Percentiles rank a stretch among this genome's conserved stretches.
Evolutionary conservation across 1,140 invertebrate genomes (phyloP).

Genomic region (Chrysopa pallens): DNA sequence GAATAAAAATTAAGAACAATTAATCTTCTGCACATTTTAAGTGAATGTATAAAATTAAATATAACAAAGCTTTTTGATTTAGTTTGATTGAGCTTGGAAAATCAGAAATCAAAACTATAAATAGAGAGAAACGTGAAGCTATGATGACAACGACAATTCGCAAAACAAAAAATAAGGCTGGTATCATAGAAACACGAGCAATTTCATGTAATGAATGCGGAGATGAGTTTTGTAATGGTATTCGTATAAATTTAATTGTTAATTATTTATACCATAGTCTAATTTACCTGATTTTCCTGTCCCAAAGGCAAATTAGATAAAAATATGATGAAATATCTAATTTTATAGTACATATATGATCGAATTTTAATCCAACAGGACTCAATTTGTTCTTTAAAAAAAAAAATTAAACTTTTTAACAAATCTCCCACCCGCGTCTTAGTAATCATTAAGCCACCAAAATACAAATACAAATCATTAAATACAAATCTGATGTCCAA

Average conservation of each 20-base stretch:
- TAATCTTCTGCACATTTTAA: no score
- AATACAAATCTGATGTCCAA: no score
- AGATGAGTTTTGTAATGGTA: slow-evolving; percentile 68
- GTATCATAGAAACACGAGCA: slow-evolving; percentile 56
- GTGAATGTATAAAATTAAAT: background rate
- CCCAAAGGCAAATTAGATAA: background rate
- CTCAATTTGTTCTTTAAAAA: no score
- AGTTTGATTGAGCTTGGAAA: slow-evolving; percentile 66
- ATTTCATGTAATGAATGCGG: slow-evolving; percentile 60
- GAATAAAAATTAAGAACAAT: no score
- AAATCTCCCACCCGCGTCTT: no score
- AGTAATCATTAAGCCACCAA: no score
- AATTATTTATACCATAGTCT: no score
- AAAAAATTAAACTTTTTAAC: no score
- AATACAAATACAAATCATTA: no score
- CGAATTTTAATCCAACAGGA: no score
- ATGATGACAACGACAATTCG: slow-evolving; percentile 40
- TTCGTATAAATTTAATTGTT: slow-evolving; percentile 2
- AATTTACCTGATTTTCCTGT: no score
- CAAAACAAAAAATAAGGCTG: slow-evolving; percentile 58
- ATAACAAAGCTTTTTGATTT: slow-evolving; percentile 7
- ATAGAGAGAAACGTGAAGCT: slow-evolving; percentile 40
- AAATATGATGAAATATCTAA: background rate
- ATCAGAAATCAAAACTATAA: slow-evolving; percentile 45
- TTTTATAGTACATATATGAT: background rate